Conservation (phyloP, 2,888 invertebrate genomes). For the Campoplex capitator region DNA sequence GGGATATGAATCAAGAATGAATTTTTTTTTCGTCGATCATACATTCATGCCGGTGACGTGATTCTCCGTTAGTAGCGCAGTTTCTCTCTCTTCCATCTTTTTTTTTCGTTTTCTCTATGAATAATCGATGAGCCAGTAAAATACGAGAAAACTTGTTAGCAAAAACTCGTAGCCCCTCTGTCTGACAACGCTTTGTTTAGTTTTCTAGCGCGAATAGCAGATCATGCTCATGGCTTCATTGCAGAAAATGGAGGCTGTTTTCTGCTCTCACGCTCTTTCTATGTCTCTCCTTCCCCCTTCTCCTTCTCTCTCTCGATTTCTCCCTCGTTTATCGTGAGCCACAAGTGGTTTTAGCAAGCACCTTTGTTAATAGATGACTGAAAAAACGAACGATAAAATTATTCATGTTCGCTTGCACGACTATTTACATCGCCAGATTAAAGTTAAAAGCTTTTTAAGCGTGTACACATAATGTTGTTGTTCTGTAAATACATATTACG, state of each 20-base stretch:
- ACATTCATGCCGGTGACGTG: neutral
- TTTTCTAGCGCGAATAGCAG: neutral
- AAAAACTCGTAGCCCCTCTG: conserved; percentile 26
- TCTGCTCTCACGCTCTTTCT: neutral
- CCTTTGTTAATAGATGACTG: conserved; percentile 40
- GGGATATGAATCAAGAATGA: neutral
- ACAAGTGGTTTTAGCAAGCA: conserved; percentile 70
- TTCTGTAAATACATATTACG: neutral
- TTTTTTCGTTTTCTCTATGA: neutral
- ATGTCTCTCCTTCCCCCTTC: neutral
- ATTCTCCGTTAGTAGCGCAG: neutral
- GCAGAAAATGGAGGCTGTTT: neutral
- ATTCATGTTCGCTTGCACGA: conserved; percentile 44
- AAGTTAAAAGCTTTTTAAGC: conserved; percentile 2
- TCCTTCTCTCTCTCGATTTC: neutral
- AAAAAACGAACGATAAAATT: conserved; percentile 51
- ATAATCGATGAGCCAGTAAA: neutral
- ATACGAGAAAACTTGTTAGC: neutral
- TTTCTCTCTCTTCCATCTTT: neutral
- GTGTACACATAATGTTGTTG: conserved; percentile 11
- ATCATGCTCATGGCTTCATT: neutral
- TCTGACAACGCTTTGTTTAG: conserved; percentile 43
- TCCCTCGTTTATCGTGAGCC: conserved; percentile 50
- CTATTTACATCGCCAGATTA: neutral
- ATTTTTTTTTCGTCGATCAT: neutral